Percentiles rank a stretch among this genome's conserved stretches.
Conservation (phyloP, 1,140 invertebrate genomes). For the Drosophila miranda region DNA sequence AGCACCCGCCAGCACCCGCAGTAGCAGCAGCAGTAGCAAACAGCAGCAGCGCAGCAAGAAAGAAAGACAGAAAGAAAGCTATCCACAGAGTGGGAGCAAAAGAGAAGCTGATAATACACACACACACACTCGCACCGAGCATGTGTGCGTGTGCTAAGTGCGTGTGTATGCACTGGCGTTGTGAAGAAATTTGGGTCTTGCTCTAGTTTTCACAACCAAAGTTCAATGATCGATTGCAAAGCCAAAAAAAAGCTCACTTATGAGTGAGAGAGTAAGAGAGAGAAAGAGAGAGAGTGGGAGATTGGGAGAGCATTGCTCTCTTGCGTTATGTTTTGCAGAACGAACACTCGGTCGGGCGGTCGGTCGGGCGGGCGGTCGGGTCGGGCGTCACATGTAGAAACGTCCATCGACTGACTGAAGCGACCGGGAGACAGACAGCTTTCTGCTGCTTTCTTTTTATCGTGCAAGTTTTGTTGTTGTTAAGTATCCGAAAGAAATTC, state of each 20-base stretch:
- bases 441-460: constrained; percentile 79
- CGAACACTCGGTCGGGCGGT: constrained; percentile 52
- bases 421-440: constrained; percentile 35
- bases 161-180: constrained; percentile 39
- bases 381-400: constrained; percentile 64
- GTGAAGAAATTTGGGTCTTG: constrained; percentile 80
- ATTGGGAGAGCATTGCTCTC: constrained; percentile 32
- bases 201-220: constrained; percentile 81
- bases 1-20: constrained; percentile 23
- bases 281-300: constrained; percentile 13
- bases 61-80: constrained; percentile 61
- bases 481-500: constrained; percentile 69
- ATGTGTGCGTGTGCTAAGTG: constrained; percentile 1
- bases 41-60: constrained; percentile 2
- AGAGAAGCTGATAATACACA: constrained; percentile 67
- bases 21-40: background rate
- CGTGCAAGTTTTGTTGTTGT: constrained; percentile 69
- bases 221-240: constrained; percentile 80
- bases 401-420: constrained; percentile 40
- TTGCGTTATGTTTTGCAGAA: constrained; percentile 66
- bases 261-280: constrained; percentile 5
- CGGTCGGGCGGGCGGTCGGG: too few species aligned
- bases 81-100: constrained; percentile 48
- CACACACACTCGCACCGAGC: background rate
- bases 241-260: constrained; percentile 56